Evolutionary conservation across 1,140 invertebrate genomes (phyloP).

Genomic region (Acyrthosiphon pisum): DNA sequence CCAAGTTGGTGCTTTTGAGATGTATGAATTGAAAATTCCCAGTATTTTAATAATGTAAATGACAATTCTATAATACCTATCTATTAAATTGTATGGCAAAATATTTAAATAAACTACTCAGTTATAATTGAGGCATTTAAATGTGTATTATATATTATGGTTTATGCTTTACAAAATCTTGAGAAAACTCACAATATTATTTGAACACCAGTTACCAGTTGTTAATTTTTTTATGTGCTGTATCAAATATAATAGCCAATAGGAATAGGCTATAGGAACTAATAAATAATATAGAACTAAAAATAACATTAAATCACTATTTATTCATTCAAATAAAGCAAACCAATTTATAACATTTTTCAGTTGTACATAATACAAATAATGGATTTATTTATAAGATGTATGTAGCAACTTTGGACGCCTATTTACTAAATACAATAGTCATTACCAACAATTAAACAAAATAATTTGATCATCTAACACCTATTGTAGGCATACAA

Average conservation of each 20-base stretch:
- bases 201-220: no score
- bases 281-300: background rate
- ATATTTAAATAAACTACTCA: no score
- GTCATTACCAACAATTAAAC: background rate
- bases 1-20: no score
- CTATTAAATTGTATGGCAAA: no score
- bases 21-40: no score
- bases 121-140: no score
- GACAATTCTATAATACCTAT: no score
- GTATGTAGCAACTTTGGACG: background rate
- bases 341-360: background rate
- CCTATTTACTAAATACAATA: background rate
- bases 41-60: no score
- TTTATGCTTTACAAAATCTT: no score
- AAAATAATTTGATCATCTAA: background rate
- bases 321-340: conserved; percentile 31
- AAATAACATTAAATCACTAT: background rate
- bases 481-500: background rate
- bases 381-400: background rate
- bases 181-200: no score
- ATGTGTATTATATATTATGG: no score
- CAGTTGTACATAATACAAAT: conserved; percentile 1
- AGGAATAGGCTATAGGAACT: background rate
- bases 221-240: no score
- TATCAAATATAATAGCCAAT: background rate